These are phyloP conservation scores for Norana najaformis DNA, from an alignment of 2,888 invertebrate genomes.

Conservation along the genomic window DNA sequence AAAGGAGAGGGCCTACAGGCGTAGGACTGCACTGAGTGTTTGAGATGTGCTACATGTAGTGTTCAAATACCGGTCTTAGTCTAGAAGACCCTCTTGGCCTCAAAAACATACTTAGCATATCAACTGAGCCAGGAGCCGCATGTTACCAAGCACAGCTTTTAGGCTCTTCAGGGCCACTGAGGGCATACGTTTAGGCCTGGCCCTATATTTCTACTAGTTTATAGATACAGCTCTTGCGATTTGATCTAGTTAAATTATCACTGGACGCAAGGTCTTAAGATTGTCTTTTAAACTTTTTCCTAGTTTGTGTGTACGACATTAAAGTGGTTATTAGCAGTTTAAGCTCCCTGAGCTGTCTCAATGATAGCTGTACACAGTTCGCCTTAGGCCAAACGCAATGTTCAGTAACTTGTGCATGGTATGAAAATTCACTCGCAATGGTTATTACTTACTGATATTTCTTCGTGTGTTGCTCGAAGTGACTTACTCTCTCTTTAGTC, in stretches of 20 bases:
- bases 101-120: neutral
- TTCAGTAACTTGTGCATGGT: neutral
- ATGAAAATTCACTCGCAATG: neutral
- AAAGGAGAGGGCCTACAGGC: neutral
- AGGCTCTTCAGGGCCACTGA: neutral
- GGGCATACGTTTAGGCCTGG: neutral
- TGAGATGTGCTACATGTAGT: neutral
- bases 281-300: neutral
- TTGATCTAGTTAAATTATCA: too few relatives aligned
- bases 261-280: neutral
- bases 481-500: neutral
- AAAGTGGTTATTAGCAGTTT: neutral
- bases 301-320: neutral
- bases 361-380: neutral
- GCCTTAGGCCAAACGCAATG: neutral
- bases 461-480: neutral
- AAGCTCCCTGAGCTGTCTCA: neutral
- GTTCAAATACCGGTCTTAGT: too few relatives aligned
- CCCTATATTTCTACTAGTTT: neutral
- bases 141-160: too few relatives aligned
- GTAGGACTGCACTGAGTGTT: neutral
- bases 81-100: neutral
- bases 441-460: neutral
- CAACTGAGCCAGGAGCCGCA: neutral
- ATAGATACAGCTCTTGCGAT: neutral